phyloP scores from a whole-genome alignment of 2,888 invertebrate genomes.

The Phyllotreta striolata region DNA sequence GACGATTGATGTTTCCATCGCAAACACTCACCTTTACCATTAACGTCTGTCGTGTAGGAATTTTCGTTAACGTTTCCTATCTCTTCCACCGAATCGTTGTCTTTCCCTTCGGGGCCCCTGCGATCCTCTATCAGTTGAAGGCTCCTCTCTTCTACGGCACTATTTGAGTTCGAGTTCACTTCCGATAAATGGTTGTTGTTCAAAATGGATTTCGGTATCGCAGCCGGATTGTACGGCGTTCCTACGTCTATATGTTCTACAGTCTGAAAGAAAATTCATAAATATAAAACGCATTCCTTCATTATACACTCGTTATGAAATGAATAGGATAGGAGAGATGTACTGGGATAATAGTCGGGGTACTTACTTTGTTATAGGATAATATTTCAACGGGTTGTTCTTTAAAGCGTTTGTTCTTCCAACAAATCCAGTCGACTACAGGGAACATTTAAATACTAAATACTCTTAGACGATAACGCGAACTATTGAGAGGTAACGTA shows the following conservation, averaged over 20 bases:
- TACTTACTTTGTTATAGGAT: constrained; percentile 11
- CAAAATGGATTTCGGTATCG: constrained; percentile 37
- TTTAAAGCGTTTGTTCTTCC: neutral
- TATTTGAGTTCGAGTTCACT: constrained; percentile 37
- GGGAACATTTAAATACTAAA: neutral
- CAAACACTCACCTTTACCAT: constrained; percentile 71
- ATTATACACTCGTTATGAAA: neutral
- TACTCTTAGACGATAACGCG: too few species aligned
- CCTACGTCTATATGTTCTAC: constrained; percentile 44
- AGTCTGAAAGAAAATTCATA: constrained; percentile 44
- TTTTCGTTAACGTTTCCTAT: constrained; percentile 65
- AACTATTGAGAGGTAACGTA: too few species aligned
- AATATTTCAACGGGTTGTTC: neutral
- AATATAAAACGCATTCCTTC: constrained; percentile 2
- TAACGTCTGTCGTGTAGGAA: constrained; percentile 75
- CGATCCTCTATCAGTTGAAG: constrained; percentile 56
- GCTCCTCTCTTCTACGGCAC: constrained; percentile 37
- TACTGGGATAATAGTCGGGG: neutral
- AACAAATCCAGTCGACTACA: neutral
- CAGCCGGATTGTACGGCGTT: constrained; percentile 1
- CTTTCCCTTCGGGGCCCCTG: constrained; percentile 83
- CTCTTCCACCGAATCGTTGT: constrained; percentile 74
- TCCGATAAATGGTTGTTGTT: constrained; percentile 45
- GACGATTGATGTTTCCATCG: constrained; percentile 58
- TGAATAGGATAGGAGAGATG: neutral